Evolutionary conservation across 2,797 vertebrate species (phyloP).

Genomic region (Odontamblyopus rebecca): DNA sequence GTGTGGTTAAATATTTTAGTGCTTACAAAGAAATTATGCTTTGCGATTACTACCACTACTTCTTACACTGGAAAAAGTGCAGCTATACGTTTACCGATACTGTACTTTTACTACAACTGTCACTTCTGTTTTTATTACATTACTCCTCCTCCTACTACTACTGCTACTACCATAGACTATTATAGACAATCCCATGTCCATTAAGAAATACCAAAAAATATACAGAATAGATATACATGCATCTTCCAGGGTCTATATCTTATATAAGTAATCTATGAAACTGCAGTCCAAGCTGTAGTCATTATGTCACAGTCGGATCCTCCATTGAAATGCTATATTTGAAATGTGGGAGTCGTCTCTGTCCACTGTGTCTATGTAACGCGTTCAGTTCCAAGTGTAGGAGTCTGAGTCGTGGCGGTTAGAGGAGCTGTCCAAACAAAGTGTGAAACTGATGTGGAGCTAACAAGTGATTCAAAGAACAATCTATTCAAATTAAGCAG

Average conservation of each 20-base stretch:
- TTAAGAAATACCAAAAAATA: too few relatives aligned
- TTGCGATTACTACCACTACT: too few relatives aligned
- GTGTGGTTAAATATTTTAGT: too few relatives aligned
- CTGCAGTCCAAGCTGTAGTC: not conserved
- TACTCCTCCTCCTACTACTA: too few relatives aligned
- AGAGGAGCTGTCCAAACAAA: conserved; percentile 48
- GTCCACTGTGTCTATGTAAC: conserved; percentile 34
- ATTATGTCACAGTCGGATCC: not conserved
- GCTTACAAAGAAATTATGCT: too few relatives aligned
- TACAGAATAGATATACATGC: too few relatives aligned
- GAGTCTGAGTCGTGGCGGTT: conserved; percentile 32
- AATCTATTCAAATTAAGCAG: conserved; percentile 37
- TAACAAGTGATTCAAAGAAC: conserved; percentile 49
- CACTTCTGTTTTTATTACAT: too few relatives aligned
- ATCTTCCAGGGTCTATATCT: not conserved
- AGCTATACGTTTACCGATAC: not conserved
- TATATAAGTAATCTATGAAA: not conserved
- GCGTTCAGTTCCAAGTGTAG: conserved; percentile 26
- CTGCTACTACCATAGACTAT: not conserved
- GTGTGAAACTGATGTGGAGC: conserved; percentile 61
- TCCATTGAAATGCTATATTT: conserved; percentile 20
- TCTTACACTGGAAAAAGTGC: too few relatives aligned
- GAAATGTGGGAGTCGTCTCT: conserved; percentile 23
- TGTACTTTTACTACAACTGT: not conserved
- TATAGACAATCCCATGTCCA: too few relatives aligned